Base-by-base conservation (phyloP, 2,113 vertebrate genomes). In the cattle (Bos taurus) region DNA sequence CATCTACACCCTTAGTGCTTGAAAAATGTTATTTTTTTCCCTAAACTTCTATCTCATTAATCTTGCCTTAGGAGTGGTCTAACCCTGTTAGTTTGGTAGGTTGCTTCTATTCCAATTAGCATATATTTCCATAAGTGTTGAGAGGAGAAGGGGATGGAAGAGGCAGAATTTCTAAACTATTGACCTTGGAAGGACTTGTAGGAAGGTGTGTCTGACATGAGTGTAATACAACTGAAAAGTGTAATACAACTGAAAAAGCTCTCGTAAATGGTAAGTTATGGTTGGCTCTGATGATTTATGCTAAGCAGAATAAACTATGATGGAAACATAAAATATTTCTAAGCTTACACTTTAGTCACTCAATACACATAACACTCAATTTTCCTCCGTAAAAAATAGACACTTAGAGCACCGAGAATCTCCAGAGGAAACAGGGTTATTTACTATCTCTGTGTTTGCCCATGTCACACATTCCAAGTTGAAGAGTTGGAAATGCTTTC, bases 51-150 rank as follows among this genome's bases (percentile, higher is more conserved):
- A 91, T 94, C 89, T 97, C 96, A 96, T 97, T 93, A 97, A 95
- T 97, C 89, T 97, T 90, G 78, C 90, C 95, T 91, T 96, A 97
- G 89, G 93, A 94, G 78, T 86, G 62, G 62, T 87, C 78, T 97
- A 93, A 78, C 92, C 52, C 71, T 95, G 57, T 92, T 91, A 84
- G 96, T 10, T 64, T 80, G 54, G 88, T 62, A 93, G 91, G 83
- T 87, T 80, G 95, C 57, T 97, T 90, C 86, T 80, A 52, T 93
- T 96, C 62, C 96, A 97, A 87, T 96, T 95, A 98, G 95, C 89
- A 94, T 94, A 50, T 90, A 94, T 96, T 97, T 97, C 91, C 71
- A 2, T 93, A 96, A 94, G 97, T 98, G 97, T 81, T 97, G 97
- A 97, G 93, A 94, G 82, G 90, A 67, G 85, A 85, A 92, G 64